Conservation (phyloP, 1,140 invertebrate species). For the Polyergus mexicanus region DNA sequence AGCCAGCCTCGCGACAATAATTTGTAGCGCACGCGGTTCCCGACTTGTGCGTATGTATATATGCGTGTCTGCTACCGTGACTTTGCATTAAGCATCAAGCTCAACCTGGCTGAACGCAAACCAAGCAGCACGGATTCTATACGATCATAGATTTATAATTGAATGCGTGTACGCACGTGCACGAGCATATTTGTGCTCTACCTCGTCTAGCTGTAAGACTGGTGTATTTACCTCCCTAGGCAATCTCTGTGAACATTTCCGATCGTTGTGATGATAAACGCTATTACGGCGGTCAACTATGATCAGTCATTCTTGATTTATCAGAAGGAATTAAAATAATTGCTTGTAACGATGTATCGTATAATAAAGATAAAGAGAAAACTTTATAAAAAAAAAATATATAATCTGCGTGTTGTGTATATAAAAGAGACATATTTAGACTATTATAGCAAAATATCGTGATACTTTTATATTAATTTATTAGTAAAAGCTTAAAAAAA, state of each 20-base stretch:
- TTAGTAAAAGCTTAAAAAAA: not conserved
- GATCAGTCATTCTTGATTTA: not conserved
- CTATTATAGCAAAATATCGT: too few species aligned
- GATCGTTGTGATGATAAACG: not conserved
- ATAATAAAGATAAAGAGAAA: not conserved
- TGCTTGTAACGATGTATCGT: not conserved
- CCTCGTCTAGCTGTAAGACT: not conserved
- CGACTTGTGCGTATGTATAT: conserved; percentile 15
- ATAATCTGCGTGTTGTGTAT: not conserved
- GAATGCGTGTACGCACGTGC: not conserved
- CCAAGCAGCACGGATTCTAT: not conserved
- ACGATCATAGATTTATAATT: not conserved
- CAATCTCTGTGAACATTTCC: not conserved
- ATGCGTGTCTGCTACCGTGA: conserved; percentile 25
- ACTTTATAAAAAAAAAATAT: not conserved
- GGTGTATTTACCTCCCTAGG: not conserved
- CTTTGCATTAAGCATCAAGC: conserved; percentile 49
- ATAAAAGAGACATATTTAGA: not conserved
- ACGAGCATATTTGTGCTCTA: not conserved
- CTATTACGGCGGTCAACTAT: not conserved
- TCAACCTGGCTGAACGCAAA: conserved; percentile 29
- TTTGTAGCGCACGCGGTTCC: conserved; percentile 49
- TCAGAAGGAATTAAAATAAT: not conserved
- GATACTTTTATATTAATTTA: not conserved
- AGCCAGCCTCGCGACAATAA: conserved; percentile 65